These are phyloP conservation scores for Eupithecia inturbata DNA, from an alignment of 2,888 invertebrate genomes.

Conservation along the genomic window DNA sequence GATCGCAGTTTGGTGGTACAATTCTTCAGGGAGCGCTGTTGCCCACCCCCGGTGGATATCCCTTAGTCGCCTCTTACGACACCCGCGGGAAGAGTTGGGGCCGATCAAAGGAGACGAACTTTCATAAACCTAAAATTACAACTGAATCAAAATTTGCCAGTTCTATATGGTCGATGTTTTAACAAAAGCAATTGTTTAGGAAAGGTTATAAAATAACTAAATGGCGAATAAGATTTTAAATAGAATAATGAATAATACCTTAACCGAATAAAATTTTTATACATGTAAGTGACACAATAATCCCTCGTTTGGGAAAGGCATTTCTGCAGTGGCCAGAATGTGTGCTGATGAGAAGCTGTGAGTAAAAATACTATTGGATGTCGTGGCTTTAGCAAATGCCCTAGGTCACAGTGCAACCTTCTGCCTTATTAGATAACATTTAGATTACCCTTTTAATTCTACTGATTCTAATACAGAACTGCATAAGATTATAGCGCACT, in stretches of 20 bases:
- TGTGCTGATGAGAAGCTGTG: too few species aligned
- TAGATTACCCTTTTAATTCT: conserved; percentile 61
- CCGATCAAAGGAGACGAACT: too few species aligned
- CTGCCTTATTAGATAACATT: conserved; percentile 42
- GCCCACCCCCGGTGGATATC: too few species aligned
- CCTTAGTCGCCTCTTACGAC: too few species aligned
- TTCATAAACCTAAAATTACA: background rate
- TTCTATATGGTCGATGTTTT: background rate
- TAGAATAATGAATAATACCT: too few species aligned
- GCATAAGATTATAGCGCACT: conserved; percentile 56
- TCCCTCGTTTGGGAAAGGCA: background rate
- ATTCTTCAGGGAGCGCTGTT: too few species aligned
- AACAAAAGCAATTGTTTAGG: background rate
- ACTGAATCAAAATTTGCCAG: background rate
- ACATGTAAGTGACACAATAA: too few species aligned
- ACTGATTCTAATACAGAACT: conserved; percentile 43
- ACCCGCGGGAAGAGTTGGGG: too few species aligned
- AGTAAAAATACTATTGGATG: background rate
- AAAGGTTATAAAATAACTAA: background rate
- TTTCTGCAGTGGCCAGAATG: too few species aligned
- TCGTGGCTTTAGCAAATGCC: background rate
- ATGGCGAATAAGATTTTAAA: background rate
- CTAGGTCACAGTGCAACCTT: background rate
- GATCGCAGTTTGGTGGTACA: too few species aligned
- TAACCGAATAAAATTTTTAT: too few species aligned